Base-by-base conservation (phyloP, 2,888 invertebrate genomes). In the Yponomeuta sedellus region DNA sequence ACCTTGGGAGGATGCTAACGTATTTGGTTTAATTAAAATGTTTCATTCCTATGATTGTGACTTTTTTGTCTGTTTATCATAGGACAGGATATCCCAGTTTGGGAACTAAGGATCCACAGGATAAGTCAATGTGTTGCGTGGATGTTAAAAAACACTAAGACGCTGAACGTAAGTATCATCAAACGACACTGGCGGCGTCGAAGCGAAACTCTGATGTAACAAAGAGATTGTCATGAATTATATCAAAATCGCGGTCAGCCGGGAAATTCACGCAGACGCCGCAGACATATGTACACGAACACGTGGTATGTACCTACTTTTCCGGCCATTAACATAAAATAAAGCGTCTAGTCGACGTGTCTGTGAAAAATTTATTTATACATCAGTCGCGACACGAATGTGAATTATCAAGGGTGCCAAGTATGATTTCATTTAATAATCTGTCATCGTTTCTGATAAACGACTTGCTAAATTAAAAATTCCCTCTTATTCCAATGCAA, bases 241-340 rank as follows among this genome's bases (percentile, higher is more conserved):
- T 12, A 59, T 59, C 25, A 25, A 12, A 25, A 59, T 25, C 59
- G 59, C 20, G 59, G 59, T 59, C 59, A 61, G 34, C 28, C 61
- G 61, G 28, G 34, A 61, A 61, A 61, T 28, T 61, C 61, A 34
- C 61, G 28, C 12, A 61, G 34, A 61, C 22, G 10, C 28, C 28
- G 16, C 25, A 12, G 34, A 25, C 12, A 19, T 19, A 58, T 58
- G 44, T 52, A 52, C 58, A 58, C 6, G 58, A n/a, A 52, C 44
- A 52, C 44, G 44, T 59, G 59, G 22, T 22, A 11, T 34, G 59
- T 22, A 59, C 59, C 59, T 62, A 62, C 39, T 39, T 34, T 20
- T 64, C 52, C 64, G 40, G 57, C 59, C 63, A 64, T 64, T 66
- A 64, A 62, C 57, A 64, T 66, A 64, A 63, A 66, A 66, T 66